Evolutionary conservation across 1,140 invertebrate genomes (phyloP).

Genomic region (Brachionus asplanchnoidis): DNA sequence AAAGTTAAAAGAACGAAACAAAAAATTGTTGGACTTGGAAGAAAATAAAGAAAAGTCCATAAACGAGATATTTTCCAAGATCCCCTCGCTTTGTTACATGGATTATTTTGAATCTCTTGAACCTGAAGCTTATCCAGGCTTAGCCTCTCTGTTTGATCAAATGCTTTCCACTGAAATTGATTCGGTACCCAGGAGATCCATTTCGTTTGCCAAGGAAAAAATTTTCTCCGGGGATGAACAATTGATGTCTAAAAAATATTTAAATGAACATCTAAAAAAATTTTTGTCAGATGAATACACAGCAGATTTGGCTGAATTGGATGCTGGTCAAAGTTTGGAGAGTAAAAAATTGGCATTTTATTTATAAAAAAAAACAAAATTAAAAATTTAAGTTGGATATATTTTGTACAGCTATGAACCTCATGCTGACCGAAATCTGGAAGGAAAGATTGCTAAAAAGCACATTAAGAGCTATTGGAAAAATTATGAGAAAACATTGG

Average conservation of each 20-base stretch:
- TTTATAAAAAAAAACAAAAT: background rate
- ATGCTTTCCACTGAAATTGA: background rate
- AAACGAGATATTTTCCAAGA: background rate
- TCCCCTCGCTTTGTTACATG: background rate
- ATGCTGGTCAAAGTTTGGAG: background rate
- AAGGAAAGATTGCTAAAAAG: slow-evolving; percentile 15
- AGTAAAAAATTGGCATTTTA: background rate
- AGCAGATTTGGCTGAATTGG: background rate
- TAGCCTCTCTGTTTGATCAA: background rate
- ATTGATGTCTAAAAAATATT: slow-evolving; percentile 4
- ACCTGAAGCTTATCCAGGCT: background rate
- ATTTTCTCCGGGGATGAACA: slow-evolving; percentile 29
- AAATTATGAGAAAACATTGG: background rate
- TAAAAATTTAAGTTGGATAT: background rate
- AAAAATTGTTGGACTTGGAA: background rate
- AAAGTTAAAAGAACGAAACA: background rate
- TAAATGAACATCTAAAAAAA: background rate
- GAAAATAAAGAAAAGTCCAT: slow-evolving; percentile 35
- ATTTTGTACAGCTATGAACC: slow-evolving; percentile 7
- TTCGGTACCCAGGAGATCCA: background rate
- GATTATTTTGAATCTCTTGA: slow-evolving; percentile 19
- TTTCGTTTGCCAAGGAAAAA: slow-evolving; percentile 33
- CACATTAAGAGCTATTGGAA: slow-evolving; percentile 27
- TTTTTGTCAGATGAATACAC: background rate
- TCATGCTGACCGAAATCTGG: background rate